Evolutionary conservation across 2,113 vertebrate species (phyloP).

Genomic region (Saguinus midas): DNA sequence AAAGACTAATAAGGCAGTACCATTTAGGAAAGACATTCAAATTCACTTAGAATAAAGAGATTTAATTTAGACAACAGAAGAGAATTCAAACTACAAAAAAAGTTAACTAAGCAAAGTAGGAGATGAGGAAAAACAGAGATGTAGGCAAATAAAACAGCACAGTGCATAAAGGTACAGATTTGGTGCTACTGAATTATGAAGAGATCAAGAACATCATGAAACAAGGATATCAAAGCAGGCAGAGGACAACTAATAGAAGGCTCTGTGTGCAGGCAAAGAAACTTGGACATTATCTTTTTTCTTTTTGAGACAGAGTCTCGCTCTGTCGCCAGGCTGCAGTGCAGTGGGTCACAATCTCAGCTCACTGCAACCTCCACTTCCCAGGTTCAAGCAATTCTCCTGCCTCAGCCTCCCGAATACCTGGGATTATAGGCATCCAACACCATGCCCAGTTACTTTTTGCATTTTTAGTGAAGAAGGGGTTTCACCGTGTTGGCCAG

Average conservation of each 20-base stretch:
- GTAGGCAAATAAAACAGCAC: not conserved
- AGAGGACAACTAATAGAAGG: not conserved
- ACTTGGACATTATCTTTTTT: not conserved
- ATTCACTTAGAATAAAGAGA: not conserved
- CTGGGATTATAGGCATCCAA: too few species aligned
- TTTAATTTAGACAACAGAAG: not conserved
- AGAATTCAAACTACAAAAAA: slow-evolving; percentile 43
- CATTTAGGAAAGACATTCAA: not conserved
- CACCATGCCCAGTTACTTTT: too few species aligned
- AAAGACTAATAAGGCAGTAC: not conserved
- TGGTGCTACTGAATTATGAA: slow-evolving; percentile 10
- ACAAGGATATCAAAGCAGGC: not conserved
- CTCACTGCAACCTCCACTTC: too few species aligned
- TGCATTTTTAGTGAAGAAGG: too few species aligned
- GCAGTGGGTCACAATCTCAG: too few species aligned
- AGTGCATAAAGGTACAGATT: not conserved
- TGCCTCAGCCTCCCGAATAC: too few species aligned
- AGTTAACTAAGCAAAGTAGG: not conserved
- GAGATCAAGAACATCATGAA: not conserved
- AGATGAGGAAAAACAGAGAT: slow-evolving; percentile 20
- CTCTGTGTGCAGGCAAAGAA: not conserved
- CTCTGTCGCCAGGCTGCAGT: too few species aligned
- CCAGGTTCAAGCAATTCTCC: too few species aligned
- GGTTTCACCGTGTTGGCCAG: too few species aligned
- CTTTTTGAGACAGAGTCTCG: too few species aligned